Conservation (phyloP, 2,797 vertebrate genomes). For the Girardinus metallicus region DNA sequence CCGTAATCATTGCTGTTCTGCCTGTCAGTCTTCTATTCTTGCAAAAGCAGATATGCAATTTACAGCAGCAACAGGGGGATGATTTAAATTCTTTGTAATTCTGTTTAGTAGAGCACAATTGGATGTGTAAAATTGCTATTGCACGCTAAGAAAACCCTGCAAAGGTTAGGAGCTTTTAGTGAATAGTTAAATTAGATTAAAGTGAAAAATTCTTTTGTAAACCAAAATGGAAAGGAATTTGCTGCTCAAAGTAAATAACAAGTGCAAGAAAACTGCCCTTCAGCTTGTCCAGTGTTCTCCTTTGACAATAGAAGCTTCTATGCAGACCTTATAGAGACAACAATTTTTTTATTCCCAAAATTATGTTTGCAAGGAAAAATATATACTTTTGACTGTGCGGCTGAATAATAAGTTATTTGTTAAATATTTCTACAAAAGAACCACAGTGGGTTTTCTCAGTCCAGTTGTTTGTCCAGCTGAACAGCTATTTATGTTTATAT, state of each 20-base stretch:
- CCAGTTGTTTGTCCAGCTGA: background rate
- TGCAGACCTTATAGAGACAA: background rate
- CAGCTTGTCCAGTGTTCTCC: background rate
- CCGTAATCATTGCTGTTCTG: slow-evolving; percentile 15
- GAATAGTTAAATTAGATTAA: background rate
- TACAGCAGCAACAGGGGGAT: background rate
- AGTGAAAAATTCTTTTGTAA: background rate
- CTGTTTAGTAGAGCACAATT: slow-evolving; percentile 10
- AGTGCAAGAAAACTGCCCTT: background rate
- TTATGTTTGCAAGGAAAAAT: background rate
- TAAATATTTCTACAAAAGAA: background rate
- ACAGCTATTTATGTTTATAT: background rate
- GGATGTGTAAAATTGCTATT: background rate
- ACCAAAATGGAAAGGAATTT: slow-evolving; percentile 3
- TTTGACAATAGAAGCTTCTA: background rate
- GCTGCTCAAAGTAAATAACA: background rate
- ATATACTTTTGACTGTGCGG: background rate
- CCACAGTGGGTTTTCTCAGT: too few species aligned
- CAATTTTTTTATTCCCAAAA: background rate
- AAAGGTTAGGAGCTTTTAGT: background rate
- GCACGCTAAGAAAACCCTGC: background rate
- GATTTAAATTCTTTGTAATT: slow-evolving; percentile 15
- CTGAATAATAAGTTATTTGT: background rate
- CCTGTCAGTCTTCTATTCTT: slow-evolving; percentile 15
- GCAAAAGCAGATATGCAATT: slow-evolving; percentile 6